Conservation (phyloP, 2,797 vertebrate genomes). For the Triplophysa bombifrons region DNA sequence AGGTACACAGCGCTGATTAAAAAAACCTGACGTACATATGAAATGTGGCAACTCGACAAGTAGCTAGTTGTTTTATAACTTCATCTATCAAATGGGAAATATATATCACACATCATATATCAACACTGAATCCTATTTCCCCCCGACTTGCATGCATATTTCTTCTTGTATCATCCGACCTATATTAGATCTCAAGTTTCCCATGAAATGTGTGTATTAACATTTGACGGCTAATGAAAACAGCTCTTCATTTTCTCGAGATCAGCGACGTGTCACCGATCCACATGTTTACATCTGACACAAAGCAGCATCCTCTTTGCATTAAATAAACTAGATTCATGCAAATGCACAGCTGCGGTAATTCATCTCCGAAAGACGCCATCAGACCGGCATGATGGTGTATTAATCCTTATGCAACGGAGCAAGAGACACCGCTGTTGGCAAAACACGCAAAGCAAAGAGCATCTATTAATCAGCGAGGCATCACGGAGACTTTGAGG, state of each 20-base stretch:
- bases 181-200: conserved; percentile 40
- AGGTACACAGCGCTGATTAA: no score
- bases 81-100: conserved; percentile 7
- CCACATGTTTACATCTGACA: conserved; percentile 23
- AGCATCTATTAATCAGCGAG: conserved; percentile 41
- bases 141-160: conserved; percentile 1
- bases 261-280: conserved; percentile 28
- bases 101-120: not conserved
- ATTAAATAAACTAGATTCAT: conserved; percentile 40
- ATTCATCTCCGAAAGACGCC: conserved; percentile 34
- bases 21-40: not conserved
- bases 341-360: conserved; percentile 29
- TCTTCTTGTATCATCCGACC: conserved; percentile 2
- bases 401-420: conserved; percentile 39
- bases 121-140: not conserved
- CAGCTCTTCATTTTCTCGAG: conserved; percentile 32
- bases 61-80: not conserved
- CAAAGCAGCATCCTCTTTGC: conserved; percentile 14
- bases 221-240: conserved; percentile 42
- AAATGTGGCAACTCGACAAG: not conserved
- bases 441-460: conserved; percentile 34
- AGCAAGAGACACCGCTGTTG: conserved; percentile 31
- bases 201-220: conserved; percentile 44
- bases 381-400: conserved; percentile 22
- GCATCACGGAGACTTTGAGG: conserved; percentile 14